phyloP scores from a whole-genome alignment of 2,888 invertebrate species.

The Conus canariensis region DNA sequence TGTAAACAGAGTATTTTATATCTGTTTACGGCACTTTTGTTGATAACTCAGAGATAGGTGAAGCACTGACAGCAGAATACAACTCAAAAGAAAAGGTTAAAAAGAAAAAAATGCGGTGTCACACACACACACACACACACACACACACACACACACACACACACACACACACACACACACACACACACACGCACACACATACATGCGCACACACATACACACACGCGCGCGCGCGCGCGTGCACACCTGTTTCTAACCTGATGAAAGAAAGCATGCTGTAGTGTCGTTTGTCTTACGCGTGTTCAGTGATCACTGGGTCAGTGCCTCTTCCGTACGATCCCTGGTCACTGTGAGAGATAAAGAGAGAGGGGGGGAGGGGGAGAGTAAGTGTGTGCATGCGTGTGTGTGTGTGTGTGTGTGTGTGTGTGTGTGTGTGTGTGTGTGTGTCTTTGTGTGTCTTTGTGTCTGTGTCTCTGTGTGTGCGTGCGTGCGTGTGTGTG shows the following conservation, averaged over 20 bases:
- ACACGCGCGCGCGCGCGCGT: not conserved
- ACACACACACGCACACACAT: too few species aligned
- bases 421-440: constrained; percentile 9
- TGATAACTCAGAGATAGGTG: too few species aligned
- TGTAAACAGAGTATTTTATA: too few species aligned
- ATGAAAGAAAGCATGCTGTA: too few species aligned
- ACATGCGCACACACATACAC: too few species aligned
- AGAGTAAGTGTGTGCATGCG: too few species aligned
- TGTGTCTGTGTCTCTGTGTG: not conserved
- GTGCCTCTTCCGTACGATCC: too few species aligned
- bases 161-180: too few species aligned
- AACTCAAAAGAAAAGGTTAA: not conserved
- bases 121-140: not conserved
- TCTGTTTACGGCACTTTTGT: not conserved
- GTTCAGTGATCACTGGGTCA: too few species aligned
- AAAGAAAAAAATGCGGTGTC: not conserved
- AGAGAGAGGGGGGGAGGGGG: not conserved
- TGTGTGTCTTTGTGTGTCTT: not conserved
- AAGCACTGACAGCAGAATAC: not conserved
- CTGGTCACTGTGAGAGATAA: too few species aligned
- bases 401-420: not conserved
- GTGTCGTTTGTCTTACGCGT: too few species aligned
- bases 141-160: too few species aligned
- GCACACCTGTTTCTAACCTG: not conserved
- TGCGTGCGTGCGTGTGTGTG: constrained; percentile 11